Percentiles rank a stretch among this genome's conserved stretches.
Conservation (phyloP, 2,888 invertebrate species). For the Heliconius cydno region DNA sequence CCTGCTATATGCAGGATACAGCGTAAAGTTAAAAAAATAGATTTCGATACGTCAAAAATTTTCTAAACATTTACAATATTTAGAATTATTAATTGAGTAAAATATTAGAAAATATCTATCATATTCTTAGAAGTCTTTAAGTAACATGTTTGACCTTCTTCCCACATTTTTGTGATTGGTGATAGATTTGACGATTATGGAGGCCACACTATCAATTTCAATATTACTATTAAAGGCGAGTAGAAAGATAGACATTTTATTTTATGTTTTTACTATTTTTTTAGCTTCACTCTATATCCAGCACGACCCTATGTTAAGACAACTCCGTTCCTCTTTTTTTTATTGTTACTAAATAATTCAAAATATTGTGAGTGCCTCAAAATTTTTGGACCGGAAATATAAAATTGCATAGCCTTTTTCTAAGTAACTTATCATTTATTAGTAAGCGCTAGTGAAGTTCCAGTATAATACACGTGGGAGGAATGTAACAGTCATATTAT, state of each 20-base stretch:
- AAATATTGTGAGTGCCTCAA: not conserved
- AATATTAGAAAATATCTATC: not conserved
- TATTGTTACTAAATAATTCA: not conserved
- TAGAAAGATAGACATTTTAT: not conserved
- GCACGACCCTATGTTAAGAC: no score
- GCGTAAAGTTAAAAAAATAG: no score
- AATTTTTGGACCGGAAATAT: not conserved
- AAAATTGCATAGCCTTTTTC: slow-evolving; percentile 34
- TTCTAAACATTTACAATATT: not conserved
- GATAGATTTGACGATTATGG: not conserved
- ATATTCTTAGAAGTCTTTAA: not conserved
- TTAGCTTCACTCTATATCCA: no score
- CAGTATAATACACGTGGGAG: slow-evolving; percentile 40
- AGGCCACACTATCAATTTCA: not conserved
- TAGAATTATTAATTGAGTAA: not conserved
- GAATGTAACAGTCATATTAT: slow-evolving; percentile 35
- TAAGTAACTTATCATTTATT: slow-evolving; percentile 40
- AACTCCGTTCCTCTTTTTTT: not conserved
- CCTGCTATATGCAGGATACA: no score
- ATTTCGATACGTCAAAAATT: no score
- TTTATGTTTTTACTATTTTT: no score
- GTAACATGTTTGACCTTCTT: not conserved
- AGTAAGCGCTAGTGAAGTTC: slow-evolving; percentile 33
- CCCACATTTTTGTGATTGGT: not conserved
- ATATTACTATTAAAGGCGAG: not conserved